A percentile compares a stretch with the other conserved stretches of the same genome.
Evolutionary conservation across 2,797 vertebrate genomes (phyloP).

Genomic region (Leptodactylus fallax): DNA sequence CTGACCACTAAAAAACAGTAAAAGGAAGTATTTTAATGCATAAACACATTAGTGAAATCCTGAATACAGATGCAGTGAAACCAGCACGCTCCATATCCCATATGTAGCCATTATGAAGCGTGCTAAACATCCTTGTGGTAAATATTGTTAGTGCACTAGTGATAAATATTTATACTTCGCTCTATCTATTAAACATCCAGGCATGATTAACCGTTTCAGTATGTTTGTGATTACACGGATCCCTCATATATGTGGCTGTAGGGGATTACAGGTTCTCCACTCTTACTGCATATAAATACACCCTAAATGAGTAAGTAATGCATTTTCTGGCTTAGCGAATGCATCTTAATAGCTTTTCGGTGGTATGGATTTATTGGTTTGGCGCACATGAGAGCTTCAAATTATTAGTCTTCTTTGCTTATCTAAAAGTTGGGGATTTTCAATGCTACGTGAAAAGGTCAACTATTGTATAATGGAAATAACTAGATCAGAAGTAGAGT

Average conservation of each 20-base stretch:
- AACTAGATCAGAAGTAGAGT: no score
- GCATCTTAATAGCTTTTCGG: background rate
- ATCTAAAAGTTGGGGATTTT: background rate
- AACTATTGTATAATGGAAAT: no score
- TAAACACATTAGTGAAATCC: background rate
- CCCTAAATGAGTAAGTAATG: background rate
- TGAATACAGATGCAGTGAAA: background rate
- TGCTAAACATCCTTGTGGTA: background rate
- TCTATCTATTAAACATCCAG: background rate
- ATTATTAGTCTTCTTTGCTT: background rate
- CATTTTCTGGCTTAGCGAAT: background rate
- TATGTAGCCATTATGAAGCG: background rate
- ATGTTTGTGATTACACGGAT: background rate
- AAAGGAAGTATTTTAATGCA: background rate
- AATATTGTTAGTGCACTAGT: background rate
- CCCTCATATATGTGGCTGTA: background rate
- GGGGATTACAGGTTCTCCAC: background rate
- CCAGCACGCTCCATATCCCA: background rate
- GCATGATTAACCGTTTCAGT: background rate
- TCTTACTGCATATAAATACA: background rate
- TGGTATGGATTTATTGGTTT: background rate
- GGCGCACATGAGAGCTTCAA: background rate
- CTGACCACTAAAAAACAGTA: background rate
- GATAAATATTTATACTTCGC: conserved; percentile 1
- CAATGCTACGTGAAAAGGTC: no score